phyloP scores from a whole-genome alignment of 2,113 vertebrate genomes.

The Muscicapa adusta region DNA sequence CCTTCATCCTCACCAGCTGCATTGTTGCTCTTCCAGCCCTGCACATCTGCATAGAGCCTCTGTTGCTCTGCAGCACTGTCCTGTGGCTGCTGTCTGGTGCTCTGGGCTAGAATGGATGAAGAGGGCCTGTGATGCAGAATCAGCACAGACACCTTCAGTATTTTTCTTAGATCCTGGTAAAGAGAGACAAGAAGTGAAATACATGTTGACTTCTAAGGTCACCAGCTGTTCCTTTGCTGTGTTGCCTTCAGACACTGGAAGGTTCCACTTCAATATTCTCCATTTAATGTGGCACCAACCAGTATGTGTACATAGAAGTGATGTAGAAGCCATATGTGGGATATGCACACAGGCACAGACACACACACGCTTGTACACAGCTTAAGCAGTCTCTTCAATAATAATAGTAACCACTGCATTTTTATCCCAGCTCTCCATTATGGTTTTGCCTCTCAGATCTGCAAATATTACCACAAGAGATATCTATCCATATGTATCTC shows the following conservation, averaged over 20 bases:
- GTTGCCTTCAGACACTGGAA: neutral
- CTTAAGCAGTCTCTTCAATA: neutral
- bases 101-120: neutral
- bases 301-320: neutral
- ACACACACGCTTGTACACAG: fast-evolving
- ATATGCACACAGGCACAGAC: fast-evolving
- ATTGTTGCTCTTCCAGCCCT: neutral
- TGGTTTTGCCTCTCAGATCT: neutral
- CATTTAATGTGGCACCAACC: neutral
- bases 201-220: neutral
- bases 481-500: neutral
- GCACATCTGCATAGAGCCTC: neutral
- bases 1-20: neutral
- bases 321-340: neutral
- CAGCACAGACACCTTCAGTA: neutral
- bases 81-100: neutral
- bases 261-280: neutral
- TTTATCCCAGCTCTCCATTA: neutral
- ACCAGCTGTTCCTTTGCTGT: neutral
- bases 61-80: neutral
- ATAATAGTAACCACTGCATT: neutral
- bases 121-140: neutral
- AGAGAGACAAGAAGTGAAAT: neutral
- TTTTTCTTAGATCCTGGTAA: neutral
- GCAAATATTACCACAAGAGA: neutral